Evolutionary conservation across 1,140 invertebrate genomes (phyloP).

Genomic region (Lysiphlebus fabarum): DNA sequence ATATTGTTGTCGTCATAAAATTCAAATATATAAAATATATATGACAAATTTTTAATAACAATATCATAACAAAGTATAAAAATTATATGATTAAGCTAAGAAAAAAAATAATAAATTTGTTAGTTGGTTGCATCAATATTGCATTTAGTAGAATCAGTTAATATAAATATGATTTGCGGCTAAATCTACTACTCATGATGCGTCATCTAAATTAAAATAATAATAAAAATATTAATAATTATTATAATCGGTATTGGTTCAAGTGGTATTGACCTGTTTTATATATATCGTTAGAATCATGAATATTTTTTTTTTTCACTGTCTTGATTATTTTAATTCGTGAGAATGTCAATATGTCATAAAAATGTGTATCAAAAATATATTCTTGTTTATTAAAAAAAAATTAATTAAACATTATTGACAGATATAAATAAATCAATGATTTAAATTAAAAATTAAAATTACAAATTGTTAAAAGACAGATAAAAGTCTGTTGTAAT

Average conservation of each 20-base stretch:
- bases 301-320: not conserved
- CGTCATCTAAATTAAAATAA: constrained; percentile 30
- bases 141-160: no score
- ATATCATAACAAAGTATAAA: constrained; percentile 5
- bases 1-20: not conserved
- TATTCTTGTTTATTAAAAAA: no score
- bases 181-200: constrained; percentile 22
- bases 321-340: constrained; percentile 29
- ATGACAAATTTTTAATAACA: no score
- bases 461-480: no score
- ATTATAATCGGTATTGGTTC: constrained; percentile 43
- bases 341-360: constrained; percentile 38
- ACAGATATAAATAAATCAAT: no score
- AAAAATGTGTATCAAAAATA: not conserved
- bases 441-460: no score
- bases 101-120: no score
- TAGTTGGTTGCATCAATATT: no score
- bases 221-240: constrained; percentile 19
- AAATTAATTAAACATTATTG: no score
- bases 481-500: no score
- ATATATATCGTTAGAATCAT: constrained; percentile 2
- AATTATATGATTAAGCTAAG: no score
- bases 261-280: constrained; percentile 44
- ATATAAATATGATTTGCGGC: constrained; percentile 37
- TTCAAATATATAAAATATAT: no score